Evolutionary conservation across 92 coral and sea anemone genomes (phyloP).

Genomic region (Nematostella vectensis): DNA sequence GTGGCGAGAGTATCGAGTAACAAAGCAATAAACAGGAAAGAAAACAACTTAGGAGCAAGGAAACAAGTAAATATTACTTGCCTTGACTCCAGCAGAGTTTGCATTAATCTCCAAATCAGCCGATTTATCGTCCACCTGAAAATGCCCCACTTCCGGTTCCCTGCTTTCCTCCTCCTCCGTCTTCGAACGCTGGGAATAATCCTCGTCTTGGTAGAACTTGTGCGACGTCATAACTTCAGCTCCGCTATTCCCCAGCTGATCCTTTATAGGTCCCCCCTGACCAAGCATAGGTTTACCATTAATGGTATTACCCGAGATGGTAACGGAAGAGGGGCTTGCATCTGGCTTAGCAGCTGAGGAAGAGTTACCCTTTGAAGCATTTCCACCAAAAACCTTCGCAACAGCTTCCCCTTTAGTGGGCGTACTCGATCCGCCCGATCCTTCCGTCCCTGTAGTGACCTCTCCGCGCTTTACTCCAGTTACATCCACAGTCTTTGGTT

Average conservation of each 20-base stretch:
- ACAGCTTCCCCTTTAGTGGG: constrained; percentile 7
- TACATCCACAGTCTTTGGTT: constrained; percentile 1
- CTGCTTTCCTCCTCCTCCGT: constrained; percentile 13
- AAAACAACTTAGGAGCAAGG: too few species aligned
- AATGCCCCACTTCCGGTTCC: constrained; percentile 80
- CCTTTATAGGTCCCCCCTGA: constrained; percentile 44
- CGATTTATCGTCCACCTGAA: constrained; percentile 94
- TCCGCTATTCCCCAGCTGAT: constrained; percentile 71
- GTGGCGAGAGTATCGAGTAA: too few species aligned
- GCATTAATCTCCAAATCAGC: constrained; percentile 99
- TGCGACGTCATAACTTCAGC: constrained; percentile 68
- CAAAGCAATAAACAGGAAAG: too few species aligned
- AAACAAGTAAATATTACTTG: too few species aligned
- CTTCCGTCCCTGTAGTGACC: background rate
- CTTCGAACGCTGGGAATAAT: constrained; percentile 21
- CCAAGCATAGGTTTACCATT: constrained; percentile 18
- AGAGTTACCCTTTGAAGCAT: constrained; percentile 1
- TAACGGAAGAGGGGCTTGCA: constrained; percentile 11
- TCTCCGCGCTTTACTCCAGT: constrained; percentile 29
- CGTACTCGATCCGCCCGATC: background rate
- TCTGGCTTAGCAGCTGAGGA: background rate
- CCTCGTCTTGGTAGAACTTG: constrained; percentile 28
- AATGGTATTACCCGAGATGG: constrained; percentile 22
- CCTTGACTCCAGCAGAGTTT: constrained; percentile 88
- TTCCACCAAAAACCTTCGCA: background rate